These are phyloP conservation scores for Dasypolia templi DNA, from an alignment of 2,888 invertebrate species.

Conservation along the genomic window DNA sequence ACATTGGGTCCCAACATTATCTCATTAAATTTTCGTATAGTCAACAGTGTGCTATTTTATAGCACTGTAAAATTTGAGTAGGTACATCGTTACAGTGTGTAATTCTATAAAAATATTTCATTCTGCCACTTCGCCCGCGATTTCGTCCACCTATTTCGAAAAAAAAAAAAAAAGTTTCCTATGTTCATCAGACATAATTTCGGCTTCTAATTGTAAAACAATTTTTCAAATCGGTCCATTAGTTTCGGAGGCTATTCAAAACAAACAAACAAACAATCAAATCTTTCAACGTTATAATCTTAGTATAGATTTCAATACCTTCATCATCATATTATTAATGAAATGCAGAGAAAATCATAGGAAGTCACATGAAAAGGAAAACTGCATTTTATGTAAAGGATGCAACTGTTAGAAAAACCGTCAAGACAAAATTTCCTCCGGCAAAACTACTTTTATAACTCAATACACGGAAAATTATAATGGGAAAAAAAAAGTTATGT, in stretches of 20 bases:
- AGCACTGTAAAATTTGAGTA: not conserved
- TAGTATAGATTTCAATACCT: not conserved
- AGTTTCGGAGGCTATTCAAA: no score
- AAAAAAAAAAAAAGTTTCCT: no score
- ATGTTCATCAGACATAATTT: no score
- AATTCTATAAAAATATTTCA: not conserved
- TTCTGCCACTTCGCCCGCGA: no score
- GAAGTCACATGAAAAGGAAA: not conserved
- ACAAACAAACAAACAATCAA: no score
- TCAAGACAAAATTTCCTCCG: not conserved
- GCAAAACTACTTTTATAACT: not conserved
- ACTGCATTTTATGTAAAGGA: not conserved
- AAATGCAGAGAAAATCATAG: not conserved
- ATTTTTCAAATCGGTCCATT: no score
- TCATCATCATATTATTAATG: not conserved
- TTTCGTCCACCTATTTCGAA: no score
- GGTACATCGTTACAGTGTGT: not conserved
- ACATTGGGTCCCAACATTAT: not conserved
- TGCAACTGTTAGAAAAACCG: not conserved
- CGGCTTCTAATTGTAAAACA: no score
- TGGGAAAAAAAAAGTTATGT: not conserved
- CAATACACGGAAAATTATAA: not conserved
- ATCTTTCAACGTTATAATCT: no score
- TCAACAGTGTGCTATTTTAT: not conserved
- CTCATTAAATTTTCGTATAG: slow-evolving; percentile 2